A percentile compares a stretch with the other conserved stretches of the same genome.
Conservation (phyloP, 2,113 vertebrate species). For the Chunga burmeisteri region DNA sequence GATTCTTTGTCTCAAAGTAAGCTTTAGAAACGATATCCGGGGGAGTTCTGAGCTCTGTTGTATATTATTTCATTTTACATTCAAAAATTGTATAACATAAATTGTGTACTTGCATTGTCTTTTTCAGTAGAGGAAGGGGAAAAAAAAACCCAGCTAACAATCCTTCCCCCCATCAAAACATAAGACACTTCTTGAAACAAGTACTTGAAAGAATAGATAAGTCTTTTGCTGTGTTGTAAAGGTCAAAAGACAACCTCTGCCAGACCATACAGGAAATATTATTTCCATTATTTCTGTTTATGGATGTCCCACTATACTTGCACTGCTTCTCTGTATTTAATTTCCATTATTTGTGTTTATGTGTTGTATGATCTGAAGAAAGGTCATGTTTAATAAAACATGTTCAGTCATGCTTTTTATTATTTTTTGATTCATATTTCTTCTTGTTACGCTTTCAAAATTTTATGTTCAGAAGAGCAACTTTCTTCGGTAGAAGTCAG, state of each 20-base stretch:
- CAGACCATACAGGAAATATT: not conserved
- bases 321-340: not conserved
- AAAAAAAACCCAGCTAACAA: fast-evolving
- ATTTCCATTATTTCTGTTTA: not conserved
- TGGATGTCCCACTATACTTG: not conserved
- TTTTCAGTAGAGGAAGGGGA: not conserved
- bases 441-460: not conserved
- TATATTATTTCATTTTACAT: not conserved
- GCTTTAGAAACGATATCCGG: not conserved
- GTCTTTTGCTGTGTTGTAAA: not conserved
- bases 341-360: not conserved
- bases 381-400: not conserved
- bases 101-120: not conserved
- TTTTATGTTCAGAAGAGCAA: not conserved
- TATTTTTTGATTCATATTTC: not conserved
- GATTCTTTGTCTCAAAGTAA: not conserved
- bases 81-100: not conserved
- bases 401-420: not conserved
- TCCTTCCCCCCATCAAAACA: not conserved
- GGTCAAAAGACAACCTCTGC: not conserved
- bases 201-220: not conserved
- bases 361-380: not conserved
- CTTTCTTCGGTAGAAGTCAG: not conserved
- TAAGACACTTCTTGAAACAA: not conserved
- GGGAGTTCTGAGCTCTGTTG: not conserved